Base-by-base conservation (phyloP, 1,140 invertebrate genomes). In the Drosophila lowei region DNA sequence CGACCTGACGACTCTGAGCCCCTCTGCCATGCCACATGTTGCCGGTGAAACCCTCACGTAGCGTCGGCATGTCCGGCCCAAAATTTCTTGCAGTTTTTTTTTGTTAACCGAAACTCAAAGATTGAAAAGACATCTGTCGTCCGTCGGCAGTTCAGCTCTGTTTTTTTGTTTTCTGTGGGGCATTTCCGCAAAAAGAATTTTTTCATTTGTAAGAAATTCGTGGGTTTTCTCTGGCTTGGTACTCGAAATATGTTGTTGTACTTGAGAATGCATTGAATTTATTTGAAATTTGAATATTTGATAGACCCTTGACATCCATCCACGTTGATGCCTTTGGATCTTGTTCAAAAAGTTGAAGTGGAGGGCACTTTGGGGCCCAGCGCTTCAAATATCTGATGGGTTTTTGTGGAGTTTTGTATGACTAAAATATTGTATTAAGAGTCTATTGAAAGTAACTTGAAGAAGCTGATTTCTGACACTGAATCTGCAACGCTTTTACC, bases 91-190 rank as follows among this genome's bases (percentile, higher is more conserved):
- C 61, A 56, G 46, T 67, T 67, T 72, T 56, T 25, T 67, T 60
- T 60, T 64, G 46, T 30, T 42, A 52, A 54, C 23, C 38, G 38
- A 67, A 57, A 49, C 25, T 30, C 15, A n/a, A 48, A 68, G 56
- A 68, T 49, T 49, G 23, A 68, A 72, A 73, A 73, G 70, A 75
- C 72, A 74, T 80, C 70, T 77, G 55, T 77, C 63, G 67, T 79
- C 41, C 53, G 30, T 34, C 9, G 30, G 30, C 30, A 34, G 9
- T 34, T 34, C 9, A 34, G 30, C 9, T 34, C 8, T 3, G 2
- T 34, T 11, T 53, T 47, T 25, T 25, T 66, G 46, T 53, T 62
- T 46, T 67, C 48, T 38, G 48, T 23, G 25, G 21, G 63, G 50
- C 63, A 68, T 68, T 68, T 68, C 65, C 65, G 50, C 65, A 68